phyloP scores from a whole-genome alignment of 2,888 invertebrate species.

The Drosophila parthenogenetica region DNA sequence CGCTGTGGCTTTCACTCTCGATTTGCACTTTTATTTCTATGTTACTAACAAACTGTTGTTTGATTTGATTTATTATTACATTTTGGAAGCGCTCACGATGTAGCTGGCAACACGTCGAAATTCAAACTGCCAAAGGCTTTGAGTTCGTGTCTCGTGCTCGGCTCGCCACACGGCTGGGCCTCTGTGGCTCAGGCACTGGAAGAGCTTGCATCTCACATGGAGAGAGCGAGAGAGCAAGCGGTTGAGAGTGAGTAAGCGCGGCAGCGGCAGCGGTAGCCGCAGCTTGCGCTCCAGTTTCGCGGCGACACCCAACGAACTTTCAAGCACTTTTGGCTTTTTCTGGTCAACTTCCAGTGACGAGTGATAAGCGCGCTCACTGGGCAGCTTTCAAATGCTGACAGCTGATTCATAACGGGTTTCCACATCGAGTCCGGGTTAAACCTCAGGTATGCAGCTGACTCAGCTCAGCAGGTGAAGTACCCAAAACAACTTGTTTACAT shows the following conservation, averaged over 20 bases:
- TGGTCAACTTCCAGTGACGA: constrained; percentile 26
- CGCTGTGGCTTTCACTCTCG: constrained; percentile 11
- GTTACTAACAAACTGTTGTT: constrained; percentile 24
- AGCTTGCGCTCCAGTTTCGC: constrained; percentile 56
- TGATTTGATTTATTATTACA: constrained; percentile 40
- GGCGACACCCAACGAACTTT: constrained; percentile 32
- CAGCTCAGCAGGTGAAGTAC: constrained; percentile 26
- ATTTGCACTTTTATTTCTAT: constrained; percentile 1
- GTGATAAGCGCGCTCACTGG: constrained; percentile 48
- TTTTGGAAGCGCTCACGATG: constrained; percentile 69
- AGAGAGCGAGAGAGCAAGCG: neutral
- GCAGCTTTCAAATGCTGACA: constrained; percentile 4
- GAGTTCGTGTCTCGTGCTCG: constrained; percentile 1
- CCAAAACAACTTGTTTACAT: neutral
- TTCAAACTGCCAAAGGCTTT: constrained; percentile 67
- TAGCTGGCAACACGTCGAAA: constrained; percentile 74
- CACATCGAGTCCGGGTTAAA: constrained; percentile 18
- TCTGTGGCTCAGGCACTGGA: constrained; percentile 47
- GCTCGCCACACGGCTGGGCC: constrained; percentile 14
- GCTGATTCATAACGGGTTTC: constrained; percentile 11
- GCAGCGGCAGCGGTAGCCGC: constrained; percentile 26
- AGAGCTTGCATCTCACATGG: constrained; percentile 52
- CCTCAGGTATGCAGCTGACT: constrained; percentile 36
- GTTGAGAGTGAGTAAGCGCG: neutral
- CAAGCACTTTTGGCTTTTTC: constrained; percentile 53